Percentiles rank a stretch among this genome's conserved stretches.
phyloP scores from a whole-genome alignment of 2,888 invertebrate genomes.

The Latrodectus hesperus region DNA sequence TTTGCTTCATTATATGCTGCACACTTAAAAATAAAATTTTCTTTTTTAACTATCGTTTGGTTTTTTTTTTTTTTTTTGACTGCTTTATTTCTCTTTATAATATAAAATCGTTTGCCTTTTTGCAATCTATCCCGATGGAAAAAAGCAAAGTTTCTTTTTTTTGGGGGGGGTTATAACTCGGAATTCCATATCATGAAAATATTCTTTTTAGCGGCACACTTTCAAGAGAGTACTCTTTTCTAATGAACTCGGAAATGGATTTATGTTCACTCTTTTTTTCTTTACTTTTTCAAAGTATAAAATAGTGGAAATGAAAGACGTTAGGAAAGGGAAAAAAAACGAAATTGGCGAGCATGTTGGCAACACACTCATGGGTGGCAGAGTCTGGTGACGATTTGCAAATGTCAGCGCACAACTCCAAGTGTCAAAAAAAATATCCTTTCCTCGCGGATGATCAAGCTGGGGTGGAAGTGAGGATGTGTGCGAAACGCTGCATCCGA shows the following conservation, averaged over 20 bases:
- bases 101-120: no score
- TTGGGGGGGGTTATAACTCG: no score
- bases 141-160: no score
- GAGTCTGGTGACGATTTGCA: conserved; percentile 64
- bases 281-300: no score
- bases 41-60: no score
- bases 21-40: no score
- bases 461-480: background rate
- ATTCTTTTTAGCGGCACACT: background rate
- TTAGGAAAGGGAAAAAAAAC: conserved; percentile 1
- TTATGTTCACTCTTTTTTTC: conserved; percentile 4
- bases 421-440: conserved; percentile 39
- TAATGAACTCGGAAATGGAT: conserved; percentile 16
- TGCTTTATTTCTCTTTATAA: no score
- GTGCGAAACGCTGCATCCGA: conserved; percentile 50
- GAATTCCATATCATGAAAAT: no score
- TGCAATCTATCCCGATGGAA: no score
- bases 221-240: background rate
- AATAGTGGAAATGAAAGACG: background rate
- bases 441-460: background rate
- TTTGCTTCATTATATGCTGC: no score
- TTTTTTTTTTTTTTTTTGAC: no score
- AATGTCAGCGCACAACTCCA: conserved; percentile 61
- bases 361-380: conserved; percentile 61
- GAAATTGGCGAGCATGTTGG: conserved; percentile 59